Evolutionary conservation across 2,797 vertebrate genomes (phyloP), one percentile per base, ranked within the genome.

Genomic region (Chrysolophus pictus): DNA sequence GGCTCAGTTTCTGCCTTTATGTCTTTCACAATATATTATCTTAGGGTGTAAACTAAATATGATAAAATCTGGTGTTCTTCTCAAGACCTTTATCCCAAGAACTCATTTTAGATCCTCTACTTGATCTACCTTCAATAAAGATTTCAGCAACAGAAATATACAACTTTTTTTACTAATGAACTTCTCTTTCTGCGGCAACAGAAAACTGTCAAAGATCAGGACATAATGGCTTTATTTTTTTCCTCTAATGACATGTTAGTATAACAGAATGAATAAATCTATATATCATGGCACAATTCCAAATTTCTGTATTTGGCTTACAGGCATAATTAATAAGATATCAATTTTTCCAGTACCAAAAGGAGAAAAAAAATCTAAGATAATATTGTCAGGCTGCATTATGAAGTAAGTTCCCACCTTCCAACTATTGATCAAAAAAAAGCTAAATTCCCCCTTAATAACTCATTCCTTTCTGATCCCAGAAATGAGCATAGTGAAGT

Each of bases 281-380:
- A 46, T 77, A 6, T 19, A 71, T 29, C 39, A 37, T 56, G 19
- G 31, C 56, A 75, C 49, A 41, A 26, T 93, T 69, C 28, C 41
- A 3, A 53, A 65, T 82, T 84, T 74, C 49, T 77, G 41, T 84
- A 56, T 28, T 85, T 85, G 84, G 41, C 81, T 79, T 87, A 8
- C 17, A 58, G 58, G 37, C 93, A 4, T 81, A 39, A 75, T 94
- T 87, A 94, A 91, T 90, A 90, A 91, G 79, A 80, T 42, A 96
- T 87, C 53, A 90, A 91, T 18, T 47, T 60, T 59, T 74, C 24
- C 53, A 26, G 24, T 58, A 53, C 39, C 12, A 33, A n/a, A 41
- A 56, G 29, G 44, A 19, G 37, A 51, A 37, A 49, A 18, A 11
- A 51, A 39, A 22, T 24, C 11, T 59, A 44, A 29, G 47, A 29